Base-by-base conservation (phyloP, 2,113 vertebrate genomes). In the Tinamus guttatus region DNA sequence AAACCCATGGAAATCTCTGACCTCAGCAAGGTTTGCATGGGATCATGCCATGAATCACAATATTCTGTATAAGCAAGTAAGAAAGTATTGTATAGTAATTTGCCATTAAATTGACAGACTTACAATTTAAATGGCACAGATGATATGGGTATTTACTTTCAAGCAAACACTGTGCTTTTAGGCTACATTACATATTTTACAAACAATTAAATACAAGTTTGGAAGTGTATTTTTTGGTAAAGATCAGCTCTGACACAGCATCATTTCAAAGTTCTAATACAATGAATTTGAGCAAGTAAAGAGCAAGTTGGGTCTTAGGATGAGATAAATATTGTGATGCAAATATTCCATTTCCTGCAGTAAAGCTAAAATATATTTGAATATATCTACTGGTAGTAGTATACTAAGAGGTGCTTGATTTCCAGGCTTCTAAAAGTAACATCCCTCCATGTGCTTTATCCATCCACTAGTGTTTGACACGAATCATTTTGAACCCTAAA, bases 401-500 rank as follows among this genome's bases (percentile, higher is more conserved):
- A 43, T 28, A 34, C 32, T 73, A 67, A 64, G 56, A 85, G 62
- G 69, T 38, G 38, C 5, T n/a, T 28, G 9, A 77, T 86, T 96
- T 84, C 63, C 16, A 90, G 30, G 28, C 38, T 62, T 78, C 47
- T 71, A 32, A 64, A 92, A 30, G 45, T n/a, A 75, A 91, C 93
- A 86, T 43, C 9, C 47, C 4, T 76, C 49, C 58, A 38, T 28
- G 1, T 24, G 17, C 65, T 91, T 64, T 64, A 85, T 24, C 56
- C 63, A 67, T 84, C 58, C 73, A 80, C 59, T 86, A 84, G 84
- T 67, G 52, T 41, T n/a, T 80, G 67, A 82, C 63, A 82, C 71
- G 34, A 2, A 93, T 59, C 52, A 82, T 59, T 94, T 34, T 85
- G 67, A 85, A 86, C 56, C 51, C 88, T 88, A 93, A 74, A 89